phyloP scores from a whole-genome alignment of 1,140 invertebrate species.

The Drosophila funebris region DNA sequence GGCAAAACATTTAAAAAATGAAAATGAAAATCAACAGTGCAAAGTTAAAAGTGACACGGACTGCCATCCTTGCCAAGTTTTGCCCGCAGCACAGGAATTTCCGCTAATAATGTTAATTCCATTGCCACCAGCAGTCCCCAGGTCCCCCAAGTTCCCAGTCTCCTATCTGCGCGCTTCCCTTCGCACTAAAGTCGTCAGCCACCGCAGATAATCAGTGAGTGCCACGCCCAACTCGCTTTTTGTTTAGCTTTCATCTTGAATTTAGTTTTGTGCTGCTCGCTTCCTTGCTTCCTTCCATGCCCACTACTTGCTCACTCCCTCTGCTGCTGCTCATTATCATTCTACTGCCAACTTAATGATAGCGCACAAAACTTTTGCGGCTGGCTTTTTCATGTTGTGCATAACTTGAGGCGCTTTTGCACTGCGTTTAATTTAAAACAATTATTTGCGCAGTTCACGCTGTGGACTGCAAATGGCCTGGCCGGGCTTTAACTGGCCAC shows the following conservation, averaged over 20 bases:
- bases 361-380: constrained; percentile 54
- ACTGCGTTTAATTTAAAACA: constrained; percentile 80
- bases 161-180: not conserved
- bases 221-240: constrained; percentile 28
- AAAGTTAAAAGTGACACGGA: constrained; percentile 57
- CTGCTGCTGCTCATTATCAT: constrained; percentile 28
- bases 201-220: constrained; percentile 67
- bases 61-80: constrained; percentile 3
- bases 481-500: constrained; percentile 1
- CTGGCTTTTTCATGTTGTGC: constrained; percentile 55
- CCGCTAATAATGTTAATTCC: constrained; percentile 81
- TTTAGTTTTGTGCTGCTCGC: constrained; percentile 71
- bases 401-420: constrained; percentile 71
- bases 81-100: constrained; percentile 52
- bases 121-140: constrained; percentile 55
- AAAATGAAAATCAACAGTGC: constrained; percentile 62
- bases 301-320: constrained; percentile 38
- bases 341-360: constrained; percentile 49
- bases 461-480: constrained; percentile 5
- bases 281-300: constrained; percentile 46
- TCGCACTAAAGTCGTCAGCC: too few species aligned
- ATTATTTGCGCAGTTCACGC: constrained; percentile 54
- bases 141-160: not conserved
- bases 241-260: constrained; percentile 78
- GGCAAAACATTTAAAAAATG: constrained; percentile 59